A percentile compares a stretch with the other conserved stretches of the same genome.
These are phyloP conservation scores for Battus philenor DNA, from an alignment of 1,140 invertebrate genomes.

Conservation along the genomic window DNA sequence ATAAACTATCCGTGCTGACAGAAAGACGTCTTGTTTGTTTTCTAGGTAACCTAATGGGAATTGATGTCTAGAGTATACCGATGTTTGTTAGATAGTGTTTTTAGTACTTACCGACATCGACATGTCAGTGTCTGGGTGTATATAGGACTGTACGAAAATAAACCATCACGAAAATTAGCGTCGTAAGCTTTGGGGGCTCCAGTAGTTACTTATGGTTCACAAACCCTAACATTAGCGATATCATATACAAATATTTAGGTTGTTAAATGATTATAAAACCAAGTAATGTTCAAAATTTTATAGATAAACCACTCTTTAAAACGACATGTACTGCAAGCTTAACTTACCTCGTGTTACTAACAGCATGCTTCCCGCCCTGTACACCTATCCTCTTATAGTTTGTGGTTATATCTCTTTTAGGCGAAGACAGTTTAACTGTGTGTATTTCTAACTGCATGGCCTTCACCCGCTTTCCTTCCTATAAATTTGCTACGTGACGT, in stretches of 20 bases:
- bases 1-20: constrained; percentile 34
- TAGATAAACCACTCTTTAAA: no score
- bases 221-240: no score
- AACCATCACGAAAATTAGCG: background rate
- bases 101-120: constrained; percentile 36
- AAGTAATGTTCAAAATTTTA: no score
- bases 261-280: no score
- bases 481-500: constrained; percentile 28
- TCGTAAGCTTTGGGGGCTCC: background rate
- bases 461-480: constrained; percentile 30
- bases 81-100: constrained; percentile 37
- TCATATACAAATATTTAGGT: no score
- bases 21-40: constrained; percentile 42
- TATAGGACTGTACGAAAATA: constrained; percentile 21
- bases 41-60: constrained; percentile 55
- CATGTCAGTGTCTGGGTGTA: constrained; percentile 27
- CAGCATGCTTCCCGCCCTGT: constrained; percentile 55
- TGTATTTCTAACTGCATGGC: constrained; percentile 52
- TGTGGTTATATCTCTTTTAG: constrained; percentile 29
- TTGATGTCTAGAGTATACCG: constrained; percentile 55
- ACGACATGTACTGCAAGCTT: constrained; percentile 36
- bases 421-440: constrained; percentile 44
- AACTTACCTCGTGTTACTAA: constrained; percentile 44
- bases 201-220: background rate
- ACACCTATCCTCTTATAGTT: constrained; percentile 39